A percentile compares a stretch with the other conserved stretches of the same genome.
Evolutionary conservation across 2,113 vertebrate genomes (phyloP).

Genomic region (Pagrus major): DNA sequence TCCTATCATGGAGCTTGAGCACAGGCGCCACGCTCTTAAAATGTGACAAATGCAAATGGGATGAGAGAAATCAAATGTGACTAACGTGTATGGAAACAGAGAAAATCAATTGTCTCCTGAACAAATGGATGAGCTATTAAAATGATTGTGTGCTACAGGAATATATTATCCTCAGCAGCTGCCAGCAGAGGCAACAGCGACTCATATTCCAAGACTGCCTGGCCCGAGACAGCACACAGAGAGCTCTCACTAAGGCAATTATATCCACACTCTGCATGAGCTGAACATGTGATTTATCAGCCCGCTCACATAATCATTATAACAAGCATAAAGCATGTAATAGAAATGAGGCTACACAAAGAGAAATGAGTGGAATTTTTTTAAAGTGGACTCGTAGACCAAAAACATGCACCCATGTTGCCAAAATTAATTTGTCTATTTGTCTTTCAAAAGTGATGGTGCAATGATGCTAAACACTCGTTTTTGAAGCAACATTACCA

Average conservation of each 20-base stretch:
- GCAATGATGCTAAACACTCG: conserved; percentile 4
- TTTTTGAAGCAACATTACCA: conserved; percentile 32
- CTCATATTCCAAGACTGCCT: conserved; percentile 42
- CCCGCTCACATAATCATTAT: conserved; percentile 41
- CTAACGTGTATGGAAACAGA: conserved; percentile 73
- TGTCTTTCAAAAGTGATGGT: conserved; percentile 27
- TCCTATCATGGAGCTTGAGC: conserved; percentile 46
- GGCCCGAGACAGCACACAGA: conserved; percentile 30
- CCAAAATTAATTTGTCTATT: conserved; percentile 41
- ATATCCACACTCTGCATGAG: conserved; percentile 46
- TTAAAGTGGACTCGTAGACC: conserved; percentile 11
- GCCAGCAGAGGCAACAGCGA: conserved; percentile 61
- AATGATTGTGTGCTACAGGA: conserved; percentile 71
- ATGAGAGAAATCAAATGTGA: conserved; percentile 76
- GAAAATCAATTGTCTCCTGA: conserved; percentile 80
- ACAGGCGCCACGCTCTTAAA: conserved; percentile 43
- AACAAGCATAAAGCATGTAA: conserved; percentile 45
- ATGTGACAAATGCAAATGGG: conserved; percentile 73
- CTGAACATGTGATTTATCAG: conserved; percentile 62
- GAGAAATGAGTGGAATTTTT: conserved; percentile 14
- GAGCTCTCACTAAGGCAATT: conserved; percentile 60
- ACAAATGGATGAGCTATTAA: conserved; percentile 78
- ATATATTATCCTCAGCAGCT: conserved; percentile 71
- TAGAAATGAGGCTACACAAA: conserved; percentile 12
- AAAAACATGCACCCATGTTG: conserved; percentile 19